These are phyloP conservation scores for Neodiprion lecontei DNA, from an alignment of 1,140 invertebrate species.

Conservation along the genomic window DNA sequence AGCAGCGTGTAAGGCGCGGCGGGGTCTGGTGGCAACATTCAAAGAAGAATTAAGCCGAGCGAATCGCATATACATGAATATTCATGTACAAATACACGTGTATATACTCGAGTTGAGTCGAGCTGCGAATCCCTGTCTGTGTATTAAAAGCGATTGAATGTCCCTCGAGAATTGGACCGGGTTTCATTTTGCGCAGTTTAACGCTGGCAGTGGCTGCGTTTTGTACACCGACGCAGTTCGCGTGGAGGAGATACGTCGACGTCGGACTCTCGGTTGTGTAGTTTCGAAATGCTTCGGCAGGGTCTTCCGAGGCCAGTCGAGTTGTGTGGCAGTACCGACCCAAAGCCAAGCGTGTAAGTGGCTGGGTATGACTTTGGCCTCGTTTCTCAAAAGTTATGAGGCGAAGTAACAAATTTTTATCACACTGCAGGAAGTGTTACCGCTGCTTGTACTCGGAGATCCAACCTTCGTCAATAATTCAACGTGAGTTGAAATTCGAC, in stretches of 20 bases:
- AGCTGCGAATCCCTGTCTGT: no score
- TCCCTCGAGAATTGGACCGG: no score
- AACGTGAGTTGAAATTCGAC: background rate
- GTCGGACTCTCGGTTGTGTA: no score
- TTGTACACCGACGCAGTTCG: no score
- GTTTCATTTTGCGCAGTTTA: no score
- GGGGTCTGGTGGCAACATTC: background rate
- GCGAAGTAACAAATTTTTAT: constrained; percentile 1
- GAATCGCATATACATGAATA: no score
- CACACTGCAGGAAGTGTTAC: background rate
- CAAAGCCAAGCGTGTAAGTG: background rate
- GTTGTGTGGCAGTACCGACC: background rate
- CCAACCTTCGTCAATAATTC: background rate
- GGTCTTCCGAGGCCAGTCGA: background rate
- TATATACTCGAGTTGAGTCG: no score
- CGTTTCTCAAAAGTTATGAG: background rate
- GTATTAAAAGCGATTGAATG: no score
- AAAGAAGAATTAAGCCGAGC: background rate
- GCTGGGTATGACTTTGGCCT: constrained; percentile 4
- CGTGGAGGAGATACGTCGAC: no score
- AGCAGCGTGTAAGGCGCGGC: background rate
- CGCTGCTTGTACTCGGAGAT: background rate
- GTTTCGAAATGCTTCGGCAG: no score
- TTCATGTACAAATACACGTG: no score
- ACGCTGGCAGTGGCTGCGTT: no score